phyloP scores from a whole-genome alignment of 2,797 vertebrate genomes.

The Mergus octosetaceus region DNA sequence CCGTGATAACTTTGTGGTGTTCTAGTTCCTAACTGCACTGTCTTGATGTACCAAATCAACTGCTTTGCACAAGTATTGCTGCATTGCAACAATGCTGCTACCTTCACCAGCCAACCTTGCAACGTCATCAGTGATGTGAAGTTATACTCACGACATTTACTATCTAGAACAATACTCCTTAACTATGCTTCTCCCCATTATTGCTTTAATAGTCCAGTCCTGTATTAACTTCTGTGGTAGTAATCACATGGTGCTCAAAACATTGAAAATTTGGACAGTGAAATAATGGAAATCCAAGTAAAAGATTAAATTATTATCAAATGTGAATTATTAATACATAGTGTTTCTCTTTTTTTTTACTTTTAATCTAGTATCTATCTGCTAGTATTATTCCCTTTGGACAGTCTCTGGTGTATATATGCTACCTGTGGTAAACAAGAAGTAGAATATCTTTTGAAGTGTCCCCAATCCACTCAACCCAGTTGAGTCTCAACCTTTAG shows the following conservation, averaged over 20 bases:
- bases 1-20: not conserved
- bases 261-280: not conserved
- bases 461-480: not conserved
- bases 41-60: not conserved
- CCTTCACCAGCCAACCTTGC: not conserved
- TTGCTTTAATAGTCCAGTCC: not conserved
- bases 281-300: not conserved
- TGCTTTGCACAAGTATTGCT: not conserved
- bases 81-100: not conserved
- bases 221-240: not conserved
- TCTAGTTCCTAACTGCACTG: not conserved
- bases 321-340: not conserved
- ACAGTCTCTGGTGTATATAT: not conserved
- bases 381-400: not conserved
- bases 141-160: not conserved
- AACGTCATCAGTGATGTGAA: not conserved
- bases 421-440: not conserved
- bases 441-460: not conserved
- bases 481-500: not conserved
- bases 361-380: not conserved
- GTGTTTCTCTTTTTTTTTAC: not conserved
- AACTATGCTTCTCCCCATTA: not conserved
- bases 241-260: not conserved
- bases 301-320: not conserved
- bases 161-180: not conserved